These are phyloP conservation scores for Hermaeophaga mercurialis DNA, from an alignment of 2,888 invertebrate species.

Conservation along the genomic window DNA sequence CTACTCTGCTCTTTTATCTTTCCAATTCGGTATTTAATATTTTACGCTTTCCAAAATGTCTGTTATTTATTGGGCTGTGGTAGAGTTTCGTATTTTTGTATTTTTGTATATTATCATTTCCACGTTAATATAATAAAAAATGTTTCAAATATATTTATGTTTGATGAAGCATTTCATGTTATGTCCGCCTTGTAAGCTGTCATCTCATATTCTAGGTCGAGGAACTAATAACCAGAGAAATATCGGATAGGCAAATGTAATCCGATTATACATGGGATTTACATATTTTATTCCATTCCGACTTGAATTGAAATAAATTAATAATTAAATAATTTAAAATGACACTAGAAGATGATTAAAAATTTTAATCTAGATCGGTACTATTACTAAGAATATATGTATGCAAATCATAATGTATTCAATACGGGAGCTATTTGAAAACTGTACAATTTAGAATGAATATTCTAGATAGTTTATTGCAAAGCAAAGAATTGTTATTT, in stretches of 20 bases:
- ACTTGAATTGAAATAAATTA: not conserved
- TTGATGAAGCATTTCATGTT: too few species aligned
- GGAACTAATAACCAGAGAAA: constrained; percentile 1
- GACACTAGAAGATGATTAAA: not conserved
- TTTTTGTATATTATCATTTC: too few species aligned
- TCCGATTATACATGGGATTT: not conserved
- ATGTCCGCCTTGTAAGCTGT: not conserved
- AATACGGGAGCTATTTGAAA: not conserved
- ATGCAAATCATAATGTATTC: not conserved
- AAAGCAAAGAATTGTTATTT: too few species aligned
- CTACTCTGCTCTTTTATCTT: too few species aligned
- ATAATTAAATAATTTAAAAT: constrained; percentile 9
- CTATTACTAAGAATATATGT: not conserved
- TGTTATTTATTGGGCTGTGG: too few species aligned
- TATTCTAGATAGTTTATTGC: too few species aligned
- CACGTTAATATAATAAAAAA: too few species aligned
- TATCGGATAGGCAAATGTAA: not conserved
- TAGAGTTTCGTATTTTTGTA: too few species aligned
- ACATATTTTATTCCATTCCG: not conserved
- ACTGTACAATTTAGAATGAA: too few species aligned
- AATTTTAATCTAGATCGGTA: not conserved
- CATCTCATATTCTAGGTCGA: not conserved
- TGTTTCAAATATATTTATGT: too few species aligned
- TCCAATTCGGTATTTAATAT: too few species aligned
- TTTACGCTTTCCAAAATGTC: too few species aligned